These are phyloP conservation scores for Pemphigus obesinymphae DNA, from an alignment of 1,140 invertebrate genomes.

Conservation along the genomic window DNA sequence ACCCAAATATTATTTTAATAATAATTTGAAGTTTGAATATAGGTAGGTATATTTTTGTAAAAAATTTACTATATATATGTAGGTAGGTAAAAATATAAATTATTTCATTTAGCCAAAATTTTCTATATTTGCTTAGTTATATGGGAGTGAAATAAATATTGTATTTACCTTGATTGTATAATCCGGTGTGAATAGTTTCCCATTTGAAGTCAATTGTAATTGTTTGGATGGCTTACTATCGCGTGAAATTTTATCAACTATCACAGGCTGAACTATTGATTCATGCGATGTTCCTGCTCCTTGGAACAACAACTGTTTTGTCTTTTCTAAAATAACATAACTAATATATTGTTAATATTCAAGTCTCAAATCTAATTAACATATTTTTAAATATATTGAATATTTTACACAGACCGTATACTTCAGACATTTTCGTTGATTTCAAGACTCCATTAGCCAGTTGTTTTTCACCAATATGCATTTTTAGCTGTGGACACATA, in stretches of 20 bases:
- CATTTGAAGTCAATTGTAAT: slow-evolving; percentile 16
- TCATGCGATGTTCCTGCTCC: background rate
- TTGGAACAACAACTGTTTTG: slow-evolving; percentile 4
- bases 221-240: slow-evolving; percentile 6
- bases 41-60: no score
- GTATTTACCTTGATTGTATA: background rate
- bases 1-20: no score
- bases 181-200: background rate
- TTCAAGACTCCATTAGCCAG: slow-evolving; percentile 6
- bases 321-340: slow-evolving; percentile 14
- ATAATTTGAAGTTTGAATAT: no score
- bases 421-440: background rate
- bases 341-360: background rate
- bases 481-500: slow-evolving; percentile 37
- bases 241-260: background rate
- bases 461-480: slow-evolving; percentile 28
- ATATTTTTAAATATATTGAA: no score
- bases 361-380: background rate
- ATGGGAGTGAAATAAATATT: no score
- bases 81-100: no score
- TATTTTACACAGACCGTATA: slow-evolving; percentile 9
- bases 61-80: no score
- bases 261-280: background rate
- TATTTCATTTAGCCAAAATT: no score
- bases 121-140: no score